Evolutionary conservation across 2,113 vertebrate genomes (phyloP).

Genomic region (Tautogolabrus adspersus): DNA sequence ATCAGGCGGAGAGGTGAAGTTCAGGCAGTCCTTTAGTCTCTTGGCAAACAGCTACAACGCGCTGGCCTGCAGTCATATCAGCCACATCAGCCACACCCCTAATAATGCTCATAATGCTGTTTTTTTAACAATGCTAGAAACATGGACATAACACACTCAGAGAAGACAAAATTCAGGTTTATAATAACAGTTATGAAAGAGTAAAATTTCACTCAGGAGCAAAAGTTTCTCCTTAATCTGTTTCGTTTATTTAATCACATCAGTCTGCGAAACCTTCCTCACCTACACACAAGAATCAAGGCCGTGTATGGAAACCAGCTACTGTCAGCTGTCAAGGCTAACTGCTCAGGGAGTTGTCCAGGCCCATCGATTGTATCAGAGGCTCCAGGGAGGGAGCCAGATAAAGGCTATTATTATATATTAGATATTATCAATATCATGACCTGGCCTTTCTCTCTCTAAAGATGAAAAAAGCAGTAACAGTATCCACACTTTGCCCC

Average conservation of each 20-base stretch:
- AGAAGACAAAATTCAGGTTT: constrained; percentile 14
- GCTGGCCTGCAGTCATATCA: too few species aligned
- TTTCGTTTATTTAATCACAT: constrained; percentile 20
- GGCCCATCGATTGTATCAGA: constrained; percentile 40
- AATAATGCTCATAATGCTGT: too few species aligned
- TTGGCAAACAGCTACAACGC: too few species aligned
- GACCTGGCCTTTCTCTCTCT: neutral
- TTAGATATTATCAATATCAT: too few species aligned
- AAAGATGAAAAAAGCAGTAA: too few species aligned
- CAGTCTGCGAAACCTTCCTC: constrained; percentile 10
- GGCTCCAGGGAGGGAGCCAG: constrained; percentile 33
- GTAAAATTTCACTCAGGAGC: neutral
- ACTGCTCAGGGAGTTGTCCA: constrained; percentile 55
- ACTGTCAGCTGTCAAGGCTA: constrained; percentile 59
- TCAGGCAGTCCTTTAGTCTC: too few species aligned
- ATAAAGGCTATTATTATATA: too few species aligned
- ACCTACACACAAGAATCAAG: constrained; percentile 26
- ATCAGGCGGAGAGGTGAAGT: too few species aligned
- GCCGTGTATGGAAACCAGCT: constrained; percentile 26
- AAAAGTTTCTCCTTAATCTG: neutral
- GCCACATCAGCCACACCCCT: too few species aligned
- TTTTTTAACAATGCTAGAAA: too few species aligned
- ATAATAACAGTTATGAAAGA: constrained; percentile 16
- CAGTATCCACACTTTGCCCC: neutral
- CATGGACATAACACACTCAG: neutral